Evolutionary conservation across 2,113 vertebrate genomes (phyloP), one percentile per base, ranked within the genome.

Genomic region (Rhinoptilus africanus): DNA sequence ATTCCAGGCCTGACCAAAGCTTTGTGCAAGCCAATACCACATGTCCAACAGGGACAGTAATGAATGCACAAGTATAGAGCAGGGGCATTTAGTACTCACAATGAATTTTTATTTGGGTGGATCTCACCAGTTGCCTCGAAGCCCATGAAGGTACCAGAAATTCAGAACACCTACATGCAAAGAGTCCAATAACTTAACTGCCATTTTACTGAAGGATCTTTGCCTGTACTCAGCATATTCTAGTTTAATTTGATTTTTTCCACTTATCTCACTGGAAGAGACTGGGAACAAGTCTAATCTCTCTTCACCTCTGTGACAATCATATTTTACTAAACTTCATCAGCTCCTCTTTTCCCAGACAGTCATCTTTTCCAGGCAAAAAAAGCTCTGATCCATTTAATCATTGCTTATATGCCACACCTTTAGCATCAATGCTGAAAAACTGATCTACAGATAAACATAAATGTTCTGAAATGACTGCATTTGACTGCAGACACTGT

Each of bases 1-100:
- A 64, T 4, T 43, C 8, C 75, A 79, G 53, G 35, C 53, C 48
- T 80, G 57, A 82, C 39, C 80, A 80, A 84, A 76, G 48, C 64
- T 73, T 60, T 12, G 9, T 6, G 19, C 4, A 56, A 57, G 60
- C 30, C 54, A 59, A 37, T 5, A 39, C 41, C 77, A 56, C 60
- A 4, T 2, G 14, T 16, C 39, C 32, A 47, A 10, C 8, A 23
- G 39, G 13, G 47, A 23, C 59, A n/a, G 32, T 0, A 1, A 50
- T 5, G 41, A 78, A 78, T 30, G 34, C 30, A 14, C 34, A 47
- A 24, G 21, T 1, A 68, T 1, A 67, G 7, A 68, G 10, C 0
- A 1, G 5, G 21, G 34, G 14, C n/a, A 48, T 8, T 48, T 20
- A 64, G 51, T 9, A 47, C 9, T 26, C 30, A 1, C 32, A 64